Percentiles rank a stretch among this genome's conserved stretches.
Evolutionary conservation across 2,797 vertebrate species (phyloP).

Genomic region (Chrysocyon brachyurus): DNA sequence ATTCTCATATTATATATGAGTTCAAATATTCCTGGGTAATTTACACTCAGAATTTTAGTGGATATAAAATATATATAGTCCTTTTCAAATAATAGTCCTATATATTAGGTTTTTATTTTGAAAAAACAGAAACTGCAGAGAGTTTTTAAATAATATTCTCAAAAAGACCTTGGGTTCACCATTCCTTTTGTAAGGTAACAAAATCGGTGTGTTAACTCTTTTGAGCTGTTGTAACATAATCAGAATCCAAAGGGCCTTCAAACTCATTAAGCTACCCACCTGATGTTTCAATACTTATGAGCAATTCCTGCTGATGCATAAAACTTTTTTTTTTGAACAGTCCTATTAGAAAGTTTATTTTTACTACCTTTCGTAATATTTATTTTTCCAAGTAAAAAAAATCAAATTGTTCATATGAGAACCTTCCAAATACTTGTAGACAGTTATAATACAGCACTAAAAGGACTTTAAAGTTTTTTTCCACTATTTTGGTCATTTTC

Average conservation of each 20-base stretch:
- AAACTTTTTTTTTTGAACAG: neutral
- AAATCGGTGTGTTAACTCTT: neutral
- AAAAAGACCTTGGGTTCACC: neutral
- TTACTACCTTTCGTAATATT: neutral
- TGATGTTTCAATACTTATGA: neutral
- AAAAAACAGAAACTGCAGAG: neutral
- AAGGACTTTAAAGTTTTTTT: neutral
- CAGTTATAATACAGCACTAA: neutral
- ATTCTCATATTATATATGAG: neutral
- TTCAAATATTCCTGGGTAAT: conserved; percentile 17
- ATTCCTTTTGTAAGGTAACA: conserved; percentile 8
- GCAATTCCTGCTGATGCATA: neutral
- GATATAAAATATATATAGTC: neutral
- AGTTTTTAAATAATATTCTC: neutral
- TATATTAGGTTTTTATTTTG: neutral
- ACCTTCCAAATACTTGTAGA: neutral
- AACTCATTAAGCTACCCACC: neutral
- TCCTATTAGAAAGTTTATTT: neutral
- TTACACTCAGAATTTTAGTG: neutral
- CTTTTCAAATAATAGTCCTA: conserved; percentile 12
- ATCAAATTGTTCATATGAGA: neutral
- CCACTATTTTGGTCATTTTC: conserved; percentile 7
- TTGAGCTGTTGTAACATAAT: neutral
- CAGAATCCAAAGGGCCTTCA: neutral
- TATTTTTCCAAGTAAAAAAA: neutral